These are phyloP conservation scores for Pantelozetes paolii DNA, from an alignment of 2,888 invertebrate species.

Conservation along the genomic window DNA sequence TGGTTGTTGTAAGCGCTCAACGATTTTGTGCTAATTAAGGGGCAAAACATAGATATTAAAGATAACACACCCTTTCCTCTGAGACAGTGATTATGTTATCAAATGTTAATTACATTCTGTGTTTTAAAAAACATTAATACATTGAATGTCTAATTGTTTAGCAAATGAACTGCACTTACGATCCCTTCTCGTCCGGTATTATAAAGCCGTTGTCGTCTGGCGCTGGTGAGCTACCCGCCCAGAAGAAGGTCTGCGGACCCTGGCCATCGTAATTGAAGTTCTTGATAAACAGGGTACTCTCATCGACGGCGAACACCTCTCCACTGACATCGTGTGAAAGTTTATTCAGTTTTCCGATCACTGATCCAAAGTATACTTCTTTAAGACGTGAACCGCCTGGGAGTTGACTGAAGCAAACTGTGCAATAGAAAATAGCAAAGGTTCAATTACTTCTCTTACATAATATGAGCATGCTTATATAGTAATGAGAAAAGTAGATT, in stretches of 20 bases:
- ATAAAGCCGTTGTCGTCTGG: slow-evolving; percentile 48
- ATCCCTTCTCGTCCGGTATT: slow-evolving; percentile 49
- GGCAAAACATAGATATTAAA: no score
- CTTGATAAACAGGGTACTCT: slow-evolving; percentile 76
- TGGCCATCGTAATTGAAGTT: slow-evolving; percentile 77
- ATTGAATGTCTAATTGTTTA: not conserved
- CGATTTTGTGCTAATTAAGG: slow-evolving; percentile 45
- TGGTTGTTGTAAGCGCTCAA: slow-evolving; percentile 51
- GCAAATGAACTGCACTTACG: slow-evolving; percentile 45
- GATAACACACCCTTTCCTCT: no score
- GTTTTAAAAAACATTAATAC: no score
- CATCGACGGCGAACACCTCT: slow-evolving; percentile 79
- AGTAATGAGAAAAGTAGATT: not conserved
- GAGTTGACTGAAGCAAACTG: not conserved
- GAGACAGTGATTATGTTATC: no score
- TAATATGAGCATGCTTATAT: no score
- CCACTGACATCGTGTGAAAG: slow-evolving; percentile 56
- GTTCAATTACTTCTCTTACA: no score
- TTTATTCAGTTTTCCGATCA: slow-evolving; percentile 48
- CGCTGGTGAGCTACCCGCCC: slow-evolving; percentile 47
- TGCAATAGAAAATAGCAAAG: no score
- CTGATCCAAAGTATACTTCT: slow-evolving; percentile 47
- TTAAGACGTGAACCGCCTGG: not conserved
- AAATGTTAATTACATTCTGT: no score
- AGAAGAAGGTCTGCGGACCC: slow-evolving; percentile 46